Percentiles rank a stretch among this genome's conserved stretches.
phyloP scores from a whole-genome alignment of 2,888 invertebrate genomes.

The Prosopocoilus inquinatus region DNA sequence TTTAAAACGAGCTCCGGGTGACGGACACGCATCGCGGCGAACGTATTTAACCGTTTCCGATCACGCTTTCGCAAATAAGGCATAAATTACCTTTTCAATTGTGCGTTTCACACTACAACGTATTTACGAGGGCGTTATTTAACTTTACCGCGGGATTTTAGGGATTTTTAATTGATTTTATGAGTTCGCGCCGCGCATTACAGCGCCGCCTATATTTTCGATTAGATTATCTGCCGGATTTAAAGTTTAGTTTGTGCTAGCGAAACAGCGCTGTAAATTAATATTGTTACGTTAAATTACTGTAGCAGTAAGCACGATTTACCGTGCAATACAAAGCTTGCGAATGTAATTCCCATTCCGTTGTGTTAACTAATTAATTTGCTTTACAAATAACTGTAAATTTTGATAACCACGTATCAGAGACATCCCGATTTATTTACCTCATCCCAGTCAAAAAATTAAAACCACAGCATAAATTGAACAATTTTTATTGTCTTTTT shows the following conservation, averaged over 20 bases:
- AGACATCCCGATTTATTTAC: no score
- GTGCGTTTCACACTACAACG: constrained; percentile 1
- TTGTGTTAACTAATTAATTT: no score
- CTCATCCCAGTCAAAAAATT: no score
- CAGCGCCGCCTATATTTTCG: not conserved
- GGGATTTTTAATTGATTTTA: constrained; percentile 3
- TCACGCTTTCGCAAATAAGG: constrained; percentile 10
- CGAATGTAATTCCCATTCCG: no score
- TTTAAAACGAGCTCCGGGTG: constrained; percentile 21
- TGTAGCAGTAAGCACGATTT: not conserved
- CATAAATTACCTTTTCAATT: constrained; percentile 13
- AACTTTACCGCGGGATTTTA: not conserved
- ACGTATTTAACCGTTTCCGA: constrained; percentile 14
- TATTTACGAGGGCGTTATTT: constrained; percentile 3
- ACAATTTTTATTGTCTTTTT: no score
- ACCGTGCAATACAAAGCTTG: not conserved
- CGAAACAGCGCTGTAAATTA: constrained; percentile 1
- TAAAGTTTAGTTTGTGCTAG: not conserved
- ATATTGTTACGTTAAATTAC: not conserved
- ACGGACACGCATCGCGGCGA: constrained; percentile 23
- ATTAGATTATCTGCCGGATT: constrained; percentile 1
- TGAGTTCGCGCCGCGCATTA: not conserved
- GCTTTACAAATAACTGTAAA: no score
- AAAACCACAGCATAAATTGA: no score
- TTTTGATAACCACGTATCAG: no score